Evolutionary conservation across 2,113 vertebrate species (phyloP).

Genomic region (Toxotes jaculatrix): DNA sequence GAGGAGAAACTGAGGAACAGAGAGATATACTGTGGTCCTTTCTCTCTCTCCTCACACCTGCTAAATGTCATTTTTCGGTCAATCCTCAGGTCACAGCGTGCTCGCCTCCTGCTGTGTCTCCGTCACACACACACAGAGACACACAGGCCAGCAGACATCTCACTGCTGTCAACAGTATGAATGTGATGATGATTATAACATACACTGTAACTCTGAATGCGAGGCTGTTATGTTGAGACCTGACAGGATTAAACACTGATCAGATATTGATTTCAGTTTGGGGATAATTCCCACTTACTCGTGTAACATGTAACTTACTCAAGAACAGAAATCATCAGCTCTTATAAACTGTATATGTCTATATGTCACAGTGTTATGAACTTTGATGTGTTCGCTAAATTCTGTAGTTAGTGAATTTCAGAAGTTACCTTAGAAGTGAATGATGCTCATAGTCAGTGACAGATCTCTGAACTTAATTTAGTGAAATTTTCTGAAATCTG

Average conservation of each 20-base stretch:
- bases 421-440: too few relatives aligned
- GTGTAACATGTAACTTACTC: background rate
- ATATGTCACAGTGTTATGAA: too few relatives aligned
- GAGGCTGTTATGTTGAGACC: background rate
- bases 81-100: conserved; percentile 14
- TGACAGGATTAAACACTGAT: conserved; percentile 1
- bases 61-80: conserved; percentile 61
- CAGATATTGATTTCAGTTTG: background rate
- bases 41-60: conserved; percentile 33
- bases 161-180: background rate
- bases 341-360: too few relatives aligned
- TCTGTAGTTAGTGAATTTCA: too few relatives aligned
- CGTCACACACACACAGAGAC: background rate
- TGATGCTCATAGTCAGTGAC: too few relatives aligned
- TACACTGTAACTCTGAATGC: background rate
- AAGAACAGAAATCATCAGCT: background rate
- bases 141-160: background rate
- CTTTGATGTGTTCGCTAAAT: too few relatives aligned
- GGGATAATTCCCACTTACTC: background rate
- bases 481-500: too few relatives aligned
- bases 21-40: conserved; percentile 3
- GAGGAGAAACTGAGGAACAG: background rate
- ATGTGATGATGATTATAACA: conserved; percentile 17
- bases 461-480: too few relatives aligned
- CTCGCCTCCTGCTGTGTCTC: conserved; percentile 12